Evolutionary conservation across 2,888 invertebrate genomes (phyloP).

Genomic region (Cantharis flavilabris): DNA sequence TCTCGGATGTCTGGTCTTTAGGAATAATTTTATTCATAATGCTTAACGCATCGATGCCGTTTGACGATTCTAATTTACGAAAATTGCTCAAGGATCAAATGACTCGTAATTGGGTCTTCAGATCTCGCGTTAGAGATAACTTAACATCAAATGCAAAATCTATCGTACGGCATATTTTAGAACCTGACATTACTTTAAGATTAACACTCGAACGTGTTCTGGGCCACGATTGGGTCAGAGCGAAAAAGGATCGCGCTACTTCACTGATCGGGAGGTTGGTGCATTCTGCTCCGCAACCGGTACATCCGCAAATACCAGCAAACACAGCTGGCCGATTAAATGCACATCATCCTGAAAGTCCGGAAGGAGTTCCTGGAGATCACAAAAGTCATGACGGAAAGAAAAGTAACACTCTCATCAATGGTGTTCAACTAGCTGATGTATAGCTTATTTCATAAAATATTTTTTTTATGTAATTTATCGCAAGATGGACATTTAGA

Average conservation of each 20-base stretch:
- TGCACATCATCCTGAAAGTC: conserved; percentile 42
- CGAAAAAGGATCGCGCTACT: conserved; percentile 64
- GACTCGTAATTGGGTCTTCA: conserved; percentile 78
- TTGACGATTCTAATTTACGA: conserved; percentile 83
- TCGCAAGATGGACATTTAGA: background rate
- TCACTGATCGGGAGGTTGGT: conserved; percentile 65
- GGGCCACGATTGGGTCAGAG: conserved; percentile 76
- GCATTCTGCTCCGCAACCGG: conserved; percentile 57
- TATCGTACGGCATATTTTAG: conserved; percentile 78
- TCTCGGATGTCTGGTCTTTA: conserved; percentile 92
- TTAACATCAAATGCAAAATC: conserved; percentile 75
- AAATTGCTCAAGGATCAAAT: conserved; percentile 85
- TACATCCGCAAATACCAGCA: conserved; percentile 12
- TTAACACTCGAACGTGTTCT: conserved; percentile 75
- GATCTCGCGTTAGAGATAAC: conserved; percentile 68
- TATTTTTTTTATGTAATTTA: background rate
- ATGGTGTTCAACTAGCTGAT: conserved; percentile 21
- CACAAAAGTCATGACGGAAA: conserved; percentile 54
- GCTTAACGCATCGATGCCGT: conserved; percentile 93
- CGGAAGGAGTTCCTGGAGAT: conserved; percentile 48
- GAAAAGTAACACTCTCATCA: conserved; percentile 53
- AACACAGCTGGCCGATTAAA: conserved; percentile 11
- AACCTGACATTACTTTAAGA: conserved; percentile 81
- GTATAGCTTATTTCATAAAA: background rate
- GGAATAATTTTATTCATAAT: conserved; percentile 92